phyloP scores from a whole-genome alignment of 2,888 invertebrate genomes.

The Achlya flavicornis region DNA sequence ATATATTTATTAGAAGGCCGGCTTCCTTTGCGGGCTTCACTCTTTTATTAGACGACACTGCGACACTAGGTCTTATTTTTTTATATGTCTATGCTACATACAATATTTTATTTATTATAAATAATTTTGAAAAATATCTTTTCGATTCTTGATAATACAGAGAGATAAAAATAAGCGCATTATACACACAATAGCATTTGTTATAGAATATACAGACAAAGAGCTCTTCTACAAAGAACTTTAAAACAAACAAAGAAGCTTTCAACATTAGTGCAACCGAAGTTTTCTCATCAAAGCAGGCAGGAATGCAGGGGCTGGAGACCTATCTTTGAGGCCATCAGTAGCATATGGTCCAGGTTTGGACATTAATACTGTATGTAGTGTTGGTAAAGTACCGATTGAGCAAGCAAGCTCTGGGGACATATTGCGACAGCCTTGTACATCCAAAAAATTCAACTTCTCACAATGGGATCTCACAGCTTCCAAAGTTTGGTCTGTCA shows the following conservation, averaged over 20 bases:
- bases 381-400: slow-evolving; percentile 63
- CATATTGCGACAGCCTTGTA: slow-evolving; percentile 81
- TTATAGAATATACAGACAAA: neutral
- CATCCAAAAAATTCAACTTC: slow-evolving; percentile 83
- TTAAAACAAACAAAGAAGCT: too few relatives aligned
- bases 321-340: slow-evolving; percentile 66
- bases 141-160: neutral
- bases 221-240: neutral
- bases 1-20: too few relatives aligned
- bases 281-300: slow-evolving; percentile 71
- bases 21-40: too few relatives aligned
- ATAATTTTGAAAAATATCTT: neutral
- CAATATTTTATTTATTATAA: neutral
- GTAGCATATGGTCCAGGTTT: slow-evolving; percentile 76
- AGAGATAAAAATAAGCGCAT: neutral
- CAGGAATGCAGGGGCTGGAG: slow-evolving; percentile 68
- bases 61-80: too few relatives aligned
- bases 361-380: slow-evolving; percentile 76
- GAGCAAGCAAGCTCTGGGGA: slow-evolving; percentile 73
- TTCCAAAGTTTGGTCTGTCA: slow-evolving; percentile 83
- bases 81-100: too few relatives aligned
- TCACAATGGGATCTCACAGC: slow-evolving; percentile 77
- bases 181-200: neutral
- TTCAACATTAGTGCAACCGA: slow-evolving; percentile 56
- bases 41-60: too few relatives aligned